A percentile compares a stretch with the other conserved stretches of the same genome.
Conservation (phyloP, 2,113 vertebrate genomes). For the Antechinus flavipes region DNA sequence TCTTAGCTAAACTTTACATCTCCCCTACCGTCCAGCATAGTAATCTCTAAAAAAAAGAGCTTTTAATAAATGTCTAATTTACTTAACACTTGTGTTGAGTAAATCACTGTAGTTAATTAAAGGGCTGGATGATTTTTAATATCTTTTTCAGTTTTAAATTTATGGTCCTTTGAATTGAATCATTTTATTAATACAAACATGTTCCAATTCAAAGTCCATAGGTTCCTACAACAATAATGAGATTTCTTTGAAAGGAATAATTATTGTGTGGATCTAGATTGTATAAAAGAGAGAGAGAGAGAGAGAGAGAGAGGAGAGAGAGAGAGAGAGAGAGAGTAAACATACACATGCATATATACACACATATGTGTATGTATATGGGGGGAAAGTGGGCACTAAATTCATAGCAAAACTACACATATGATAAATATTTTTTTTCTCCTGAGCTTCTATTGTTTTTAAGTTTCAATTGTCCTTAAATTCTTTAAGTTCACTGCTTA, state of each 20-base stretch:
- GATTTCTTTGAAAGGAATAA: background rate
- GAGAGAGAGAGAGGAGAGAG: no score
- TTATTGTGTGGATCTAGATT: background rate
- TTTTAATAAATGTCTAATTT: background rate
- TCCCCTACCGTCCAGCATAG: background rate
- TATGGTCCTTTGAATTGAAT: background rate
- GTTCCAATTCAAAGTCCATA: background rate
- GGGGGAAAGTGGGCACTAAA: background rate
- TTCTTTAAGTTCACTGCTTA: background rate
- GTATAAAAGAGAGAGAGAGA: no score
- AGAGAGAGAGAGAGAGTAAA: no score
- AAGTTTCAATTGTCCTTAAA: background rate
- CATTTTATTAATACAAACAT: background rate
- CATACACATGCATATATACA: no score
- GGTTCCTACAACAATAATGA: background rate
- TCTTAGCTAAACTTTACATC: background rate
- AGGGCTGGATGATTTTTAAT: background rate
- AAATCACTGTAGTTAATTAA: background rate
- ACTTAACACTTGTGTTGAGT: background rate
- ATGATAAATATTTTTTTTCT: background rate
- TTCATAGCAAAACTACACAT: background rate
- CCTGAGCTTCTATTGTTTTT: background rate
- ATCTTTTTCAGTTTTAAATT: background rate
- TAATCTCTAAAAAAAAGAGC: background rate
- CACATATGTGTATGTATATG: background rate